These are phyloP conservation scores for Drosophila dunni DNA, from an alignment of 1,140 invertebrate genomes.

Conservation along the genomic window DNA sequence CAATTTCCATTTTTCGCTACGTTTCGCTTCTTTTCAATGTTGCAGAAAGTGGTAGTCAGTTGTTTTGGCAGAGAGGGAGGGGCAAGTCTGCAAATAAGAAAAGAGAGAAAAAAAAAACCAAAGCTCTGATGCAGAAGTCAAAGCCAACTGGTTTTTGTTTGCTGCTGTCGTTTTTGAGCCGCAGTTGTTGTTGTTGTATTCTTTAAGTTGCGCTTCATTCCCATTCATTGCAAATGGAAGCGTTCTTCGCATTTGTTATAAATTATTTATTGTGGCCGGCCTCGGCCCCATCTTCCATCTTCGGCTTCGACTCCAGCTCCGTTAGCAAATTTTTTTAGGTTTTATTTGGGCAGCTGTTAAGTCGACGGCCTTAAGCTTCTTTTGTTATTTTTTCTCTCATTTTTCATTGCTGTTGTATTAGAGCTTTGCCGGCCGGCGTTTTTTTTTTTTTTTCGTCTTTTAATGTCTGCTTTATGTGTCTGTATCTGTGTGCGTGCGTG, in stretches of 20 bases:
- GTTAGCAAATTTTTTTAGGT: constrained; percentile 18
- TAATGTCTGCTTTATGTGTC: constrained; percentile 36
- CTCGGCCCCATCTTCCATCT: constrained; percentile 2
- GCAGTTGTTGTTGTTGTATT: constrained; percentile 22
- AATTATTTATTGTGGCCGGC: constrained; percentile 48
- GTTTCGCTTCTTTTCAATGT: constrained; percentile 32
- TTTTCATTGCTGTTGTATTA: constrained; percentile 10
- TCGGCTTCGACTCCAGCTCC: neutral
- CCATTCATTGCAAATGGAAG: constrained; percentile 34
- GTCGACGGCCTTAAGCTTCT: constrained; percentile 36
- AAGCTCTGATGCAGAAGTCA: constrained; percentile 42
- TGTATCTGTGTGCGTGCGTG: constrained; percentile 24
- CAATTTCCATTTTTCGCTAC: constrained; percentile 15
- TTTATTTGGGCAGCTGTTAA: constrained; percentile 44
- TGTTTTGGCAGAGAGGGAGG: neutral
- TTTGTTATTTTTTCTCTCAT: constrained; percentile 28
- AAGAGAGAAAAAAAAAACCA: constrained; percentile 8
- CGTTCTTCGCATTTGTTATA: constrained; percentile 46
- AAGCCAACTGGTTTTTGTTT: constrained; percentile 53
- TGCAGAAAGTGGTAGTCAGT: constrained; percentile 23
- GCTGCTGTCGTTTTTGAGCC: constrained; percentile 8
- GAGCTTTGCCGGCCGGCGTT: constrained; percentile 53
- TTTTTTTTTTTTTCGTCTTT: constrained; percentile 29
- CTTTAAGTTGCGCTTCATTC: constrained; percentile 37
- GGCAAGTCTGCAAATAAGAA: constrained; percentile 33